Percentiles rank a stretch among this genome's conserved stretches.
These are phyloP conservation scores for Drosophila tanythrix DNA, from an alignment of 2,888 invertebrate species.

Conservation along the genomic window DNA sequence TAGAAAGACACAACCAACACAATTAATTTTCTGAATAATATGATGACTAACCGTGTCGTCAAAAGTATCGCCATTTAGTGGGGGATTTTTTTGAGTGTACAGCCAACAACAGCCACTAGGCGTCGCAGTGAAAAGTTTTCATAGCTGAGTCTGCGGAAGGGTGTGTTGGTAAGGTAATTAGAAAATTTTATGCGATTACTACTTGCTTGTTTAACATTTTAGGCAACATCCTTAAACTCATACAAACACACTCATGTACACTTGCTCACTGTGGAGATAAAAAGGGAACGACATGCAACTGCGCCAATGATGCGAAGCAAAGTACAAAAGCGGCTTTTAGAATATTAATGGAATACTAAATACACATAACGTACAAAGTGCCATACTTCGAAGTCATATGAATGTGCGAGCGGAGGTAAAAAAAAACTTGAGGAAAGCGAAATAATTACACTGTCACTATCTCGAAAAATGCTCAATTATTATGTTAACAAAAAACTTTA, in stretches of 20 bases:
- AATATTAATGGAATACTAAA: constrained; percentile 83
- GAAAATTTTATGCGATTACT: constrained; percentile 80
- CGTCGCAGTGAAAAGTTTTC: constrained; percentile 35
- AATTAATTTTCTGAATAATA: neutral
- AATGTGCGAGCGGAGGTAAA: constrained; percentile 8
- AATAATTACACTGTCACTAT: neutral
- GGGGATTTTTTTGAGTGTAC: neutral
- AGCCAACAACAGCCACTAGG: constrained; percentile 8
- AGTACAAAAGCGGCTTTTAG: constrained; percentile 81
- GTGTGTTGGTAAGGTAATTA: constrained; percentile 73
- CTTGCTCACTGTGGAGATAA: constrained; percentile 27
- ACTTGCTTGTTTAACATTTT: constrained; percentile 58
- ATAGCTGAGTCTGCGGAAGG: constrained; percentile 14
- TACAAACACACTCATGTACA: constrained; percentile 18
- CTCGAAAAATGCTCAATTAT: neutral
- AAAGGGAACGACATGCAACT: constrained; percentile 53
- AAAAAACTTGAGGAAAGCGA: constrained; percentile 10
- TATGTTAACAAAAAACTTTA: too few relatives aligned
- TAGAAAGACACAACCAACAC: neutral
- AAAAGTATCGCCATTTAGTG: neutral
- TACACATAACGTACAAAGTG: constrained; percentile 59
- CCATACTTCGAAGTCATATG: constrained; percentile 14
- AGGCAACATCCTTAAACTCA: constrained; percentile 37
- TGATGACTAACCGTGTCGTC: neutral
- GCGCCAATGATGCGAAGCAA: constrained; percentile 70